Percentiles rank a stretch among this genome's conserved stretches.
Conservation (phyloP, 2,113 vertebrate genomes). For the Xenopus borealis region DNA sequence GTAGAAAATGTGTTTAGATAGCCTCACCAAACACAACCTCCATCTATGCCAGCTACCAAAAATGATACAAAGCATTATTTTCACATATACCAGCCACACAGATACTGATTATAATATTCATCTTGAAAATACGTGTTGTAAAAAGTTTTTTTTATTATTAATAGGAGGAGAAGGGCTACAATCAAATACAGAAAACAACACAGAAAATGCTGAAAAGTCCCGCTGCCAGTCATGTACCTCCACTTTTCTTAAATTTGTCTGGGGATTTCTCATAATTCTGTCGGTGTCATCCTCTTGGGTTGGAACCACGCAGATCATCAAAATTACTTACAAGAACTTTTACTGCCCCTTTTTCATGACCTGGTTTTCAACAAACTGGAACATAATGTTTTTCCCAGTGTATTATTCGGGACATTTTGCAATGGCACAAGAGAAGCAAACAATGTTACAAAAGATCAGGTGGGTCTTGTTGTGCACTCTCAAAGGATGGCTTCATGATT, state of each 20-base stretch:
- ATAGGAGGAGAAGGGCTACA: constrained; percentile 88
- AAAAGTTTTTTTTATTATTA: constrained; percentile 13
- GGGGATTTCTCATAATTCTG: constrained; percentile 88
- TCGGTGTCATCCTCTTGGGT: constrained; percentile 96
- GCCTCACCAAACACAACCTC: too few relatives aligned
- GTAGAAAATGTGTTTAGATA: too few relatives aligned
- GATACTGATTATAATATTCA: too few relatives aligned
- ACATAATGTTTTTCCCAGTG: constrained; percentile 96
- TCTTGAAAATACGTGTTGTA: too few relatives aligned
- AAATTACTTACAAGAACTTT: constrained; percentile 95
- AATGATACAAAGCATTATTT: too few relatives aligned
- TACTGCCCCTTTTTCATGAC: constrained; percentile 98
- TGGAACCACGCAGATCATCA: constrained; percentile 93
- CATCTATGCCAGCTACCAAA: too few relatives aligned
- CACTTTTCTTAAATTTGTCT: constrained; percentile 81
- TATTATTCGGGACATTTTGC: constrained; percentile 92
- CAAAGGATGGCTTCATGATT: too few relatives aligned
- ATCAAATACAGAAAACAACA: constrained; percentile 63
- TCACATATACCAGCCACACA: too few relatives aligned
- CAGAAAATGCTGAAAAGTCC: constrained; percentile 73
- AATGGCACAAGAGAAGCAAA: constrained; percentile 88
- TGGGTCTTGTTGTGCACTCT: background rate
- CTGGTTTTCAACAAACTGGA: constrained; percentile 99
- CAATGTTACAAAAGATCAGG: constrained; percentile 95
- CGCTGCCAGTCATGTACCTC: constrained; percentile 81